phyloP scores from a whole-genome alignment of 2,888 invertebrate species.

The Meliscaeva auricollis region DNA sequence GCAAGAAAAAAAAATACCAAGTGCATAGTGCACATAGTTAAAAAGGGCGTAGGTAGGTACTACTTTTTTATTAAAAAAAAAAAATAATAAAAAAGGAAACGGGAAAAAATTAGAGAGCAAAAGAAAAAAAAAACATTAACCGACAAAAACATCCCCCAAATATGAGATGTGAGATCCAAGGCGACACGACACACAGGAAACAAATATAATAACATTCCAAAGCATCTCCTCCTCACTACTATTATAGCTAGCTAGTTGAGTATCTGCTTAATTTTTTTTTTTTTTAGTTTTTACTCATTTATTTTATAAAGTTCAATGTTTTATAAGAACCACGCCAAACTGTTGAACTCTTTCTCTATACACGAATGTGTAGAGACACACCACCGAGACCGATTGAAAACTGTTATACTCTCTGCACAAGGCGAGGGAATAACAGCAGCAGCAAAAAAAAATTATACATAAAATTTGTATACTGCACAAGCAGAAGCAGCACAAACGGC shows the following conservation, averaged over 20 bases:
- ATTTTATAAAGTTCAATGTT: constrained; percentile 60
- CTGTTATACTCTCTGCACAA: constrained; percentile 68
- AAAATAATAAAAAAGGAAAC: constrained; percentile 5
- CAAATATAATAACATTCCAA: constrained; percentile 54
- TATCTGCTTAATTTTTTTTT: constrained; percentile 1
- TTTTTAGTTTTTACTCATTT: constrained; percentile 48
- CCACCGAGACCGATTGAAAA: constrained; percentile 35
- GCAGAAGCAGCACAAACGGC: constrained; percentile 13
- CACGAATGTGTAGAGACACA: constrained; percentile 34
- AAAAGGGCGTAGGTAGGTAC: constrained; percentile 73
- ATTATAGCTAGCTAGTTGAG: background rate
- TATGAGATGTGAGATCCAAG: constrained; percentile 30
- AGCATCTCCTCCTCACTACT: constrained; percentile 41
- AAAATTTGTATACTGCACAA: constrained; percentile 70
- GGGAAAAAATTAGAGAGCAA: constrained; percentile 27
- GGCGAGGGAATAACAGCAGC: constrained; percentile 13
- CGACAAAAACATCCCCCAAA: constrained; percentile 18
- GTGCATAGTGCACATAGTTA: constrained; percentile 57
- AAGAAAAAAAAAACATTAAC: constrained; percentile 16
- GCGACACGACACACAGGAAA: constrained; percentile 41
- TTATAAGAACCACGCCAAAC: constrained; percentile 75
- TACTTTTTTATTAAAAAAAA: constrained; percentile 19
- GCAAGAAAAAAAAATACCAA: constrained; percentile 15
- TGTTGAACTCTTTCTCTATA: constrained; percentile 73
- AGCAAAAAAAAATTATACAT: constrained; percentile 53